phyloP scores from a whole-genome alignment of 2,113 vertebrate genomes.

The Trachemys scripta region DNA sequence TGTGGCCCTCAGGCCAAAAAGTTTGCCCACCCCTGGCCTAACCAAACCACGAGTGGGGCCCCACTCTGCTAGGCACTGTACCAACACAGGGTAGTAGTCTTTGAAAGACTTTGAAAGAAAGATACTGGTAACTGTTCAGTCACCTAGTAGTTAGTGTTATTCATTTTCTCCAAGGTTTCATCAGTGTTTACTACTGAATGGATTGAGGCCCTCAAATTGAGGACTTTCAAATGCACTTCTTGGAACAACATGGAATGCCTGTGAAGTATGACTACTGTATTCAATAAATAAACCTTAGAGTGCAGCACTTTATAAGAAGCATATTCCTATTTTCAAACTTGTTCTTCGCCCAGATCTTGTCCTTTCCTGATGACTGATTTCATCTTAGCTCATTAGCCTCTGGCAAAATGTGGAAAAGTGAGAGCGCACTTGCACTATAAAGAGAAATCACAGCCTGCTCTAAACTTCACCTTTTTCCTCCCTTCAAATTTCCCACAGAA shows the following conservation, averaged over 20 bases:
- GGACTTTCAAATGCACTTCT: not conserved
- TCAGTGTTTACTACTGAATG: not conserved
- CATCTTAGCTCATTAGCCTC: slow-evolving; percentile 3
- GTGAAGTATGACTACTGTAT: not conserved
- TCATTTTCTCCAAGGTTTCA: slow-evolving; percentile 23
- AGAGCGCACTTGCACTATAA: not conserved
- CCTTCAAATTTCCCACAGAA: not conserved
- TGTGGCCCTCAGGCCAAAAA: no score
- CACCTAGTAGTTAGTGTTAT: not conserved
- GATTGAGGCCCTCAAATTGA: not conserved
- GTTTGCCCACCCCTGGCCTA: no score
- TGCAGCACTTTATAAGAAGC: not conserved
- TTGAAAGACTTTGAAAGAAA: not conserved
- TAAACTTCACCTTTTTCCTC: slow-evolving; percentile 28
- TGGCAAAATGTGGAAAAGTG: not conserved
- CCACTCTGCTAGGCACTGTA: no score
- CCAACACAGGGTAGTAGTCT: no score
- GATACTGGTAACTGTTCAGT: slow-evolving; percentile 2
- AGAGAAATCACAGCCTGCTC: not conserved
- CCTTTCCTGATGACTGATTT: not conserved
- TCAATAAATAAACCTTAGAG: not conserved
- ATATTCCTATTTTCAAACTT: not conserved
- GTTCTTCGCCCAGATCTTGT: not conserved
- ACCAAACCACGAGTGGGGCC: no score
- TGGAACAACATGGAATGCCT: not conserved